These are phyloP conservation scores for Belonocnema kinseyi DNA, from an alignment of 1,140 invertebrate genomes.

Conservation along the genomic window DNA sequence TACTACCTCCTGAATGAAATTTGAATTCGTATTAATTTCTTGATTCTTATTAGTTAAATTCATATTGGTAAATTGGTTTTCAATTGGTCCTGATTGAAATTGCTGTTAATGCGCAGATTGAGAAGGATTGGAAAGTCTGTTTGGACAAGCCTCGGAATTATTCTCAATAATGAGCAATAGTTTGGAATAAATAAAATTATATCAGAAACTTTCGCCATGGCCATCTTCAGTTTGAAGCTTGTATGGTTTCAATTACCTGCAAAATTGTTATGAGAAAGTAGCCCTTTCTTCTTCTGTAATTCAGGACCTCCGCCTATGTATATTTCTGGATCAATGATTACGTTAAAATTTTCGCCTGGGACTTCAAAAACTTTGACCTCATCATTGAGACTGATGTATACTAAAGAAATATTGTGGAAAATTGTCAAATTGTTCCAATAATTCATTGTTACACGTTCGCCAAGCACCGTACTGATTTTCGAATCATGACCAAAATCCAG, in stretches of 20 bases:
- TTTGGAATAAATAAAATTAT: no score
- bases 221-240: no score
- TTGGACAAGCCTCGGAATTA: no score
- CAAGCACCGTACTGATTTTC: constrained; percentile 80
- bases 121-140: no score
- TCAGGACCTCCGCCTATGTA: constrained; percentile 92
- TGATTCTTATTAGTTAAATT: no score
- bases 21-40: no score
- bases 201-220: no score
- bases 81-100: no score
- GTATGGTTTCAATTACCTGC: constrained; percentile 56
- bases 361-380: constrained; percentile 82
- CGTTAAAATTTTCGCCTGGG: constrained; percentile 83
- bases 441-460: constrained; percentile 82
- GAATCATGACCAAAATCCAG: constrained; percentile 89
- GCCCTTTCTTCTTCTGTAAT: constrained; percentile 84
- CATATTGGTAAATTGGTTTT: no score
- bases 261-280: constrained; percentile 85
- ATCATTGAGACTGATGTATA: constrained; percentile 85
- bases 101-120: no score
- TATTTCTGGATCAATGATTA: constrained; percentile 94
- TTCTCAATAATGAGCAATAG: no score
- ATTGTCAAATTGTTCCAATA: constrained; percentile 95
- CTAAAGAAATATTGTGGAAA: constrained; percentile 83
- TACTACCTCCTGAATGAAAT: no score